Evolutionary conservation across 2,888 invertebrate genomes (phyloP).

Genomic region (Coenonympha glycerion): DNA sequence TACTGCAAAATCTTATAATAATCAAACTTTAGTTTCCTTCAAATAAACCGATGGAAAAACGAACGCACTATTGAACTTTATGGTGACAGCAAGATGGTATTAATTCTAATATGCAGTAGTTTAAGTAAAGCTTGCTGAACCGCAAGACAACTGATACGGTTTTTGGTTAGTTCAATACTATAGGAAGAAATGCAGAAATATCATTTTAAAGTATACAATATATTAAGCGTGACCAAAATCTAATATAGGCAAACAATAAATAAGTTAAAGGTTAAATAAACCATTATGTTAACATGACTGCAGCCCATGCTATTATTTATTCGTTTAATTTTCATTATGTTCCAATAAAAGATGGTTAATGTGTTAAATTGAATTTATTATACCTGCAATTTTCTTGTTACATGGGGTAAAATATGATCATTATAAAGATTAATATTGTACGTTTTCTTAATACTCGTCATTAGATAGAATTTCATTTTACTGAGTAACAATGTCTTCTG

Average conservation of each 20-base stretch:
- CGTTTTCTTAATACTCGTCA: background rate
- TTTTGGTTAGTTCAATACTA: conserved; percentile 3
- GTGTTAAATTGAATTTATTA: background rate
- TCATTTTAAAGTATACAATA: background rate
- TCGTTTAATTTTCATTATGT: too few relatives aligned
- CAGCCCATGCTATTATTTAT: too few relatives aligned
- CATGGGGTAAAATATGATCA: background rate
- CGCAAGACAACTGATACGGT: conserved; percentile 7
- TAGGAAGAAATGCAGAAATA: background rate
- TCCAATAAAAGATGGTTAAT: background rate
- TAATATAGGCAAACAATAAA: background rate
- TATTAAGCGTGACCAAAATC: conserved; percentile 1
- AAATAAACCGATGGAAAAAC: too few relatives aligned
- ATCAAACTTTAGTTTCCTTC: too few relatives aligned
- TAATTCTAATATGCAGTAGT: too few relatives aligned
- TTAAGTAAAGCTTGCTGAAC: too few relatives aligned
- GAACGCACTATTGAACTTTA: too few relatives aligned
- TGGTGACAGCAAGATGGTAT: too few relatives aligned
- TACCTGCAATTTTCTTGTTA: background rate
- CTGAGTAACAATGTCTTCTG: background rate
- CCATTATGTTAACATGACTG: background rate
- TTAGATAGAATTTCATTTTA: background rate
- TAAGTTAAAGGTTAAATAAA: background rate
- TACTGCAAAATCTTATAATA: too few relatives aligned
- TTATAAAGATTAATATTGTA: background rate